These are phyloP conservation scores for Notamacropus eugenii DNA, from an alignment of 2,797 vertebrate species.

Conservation along the genomic window DNA sequence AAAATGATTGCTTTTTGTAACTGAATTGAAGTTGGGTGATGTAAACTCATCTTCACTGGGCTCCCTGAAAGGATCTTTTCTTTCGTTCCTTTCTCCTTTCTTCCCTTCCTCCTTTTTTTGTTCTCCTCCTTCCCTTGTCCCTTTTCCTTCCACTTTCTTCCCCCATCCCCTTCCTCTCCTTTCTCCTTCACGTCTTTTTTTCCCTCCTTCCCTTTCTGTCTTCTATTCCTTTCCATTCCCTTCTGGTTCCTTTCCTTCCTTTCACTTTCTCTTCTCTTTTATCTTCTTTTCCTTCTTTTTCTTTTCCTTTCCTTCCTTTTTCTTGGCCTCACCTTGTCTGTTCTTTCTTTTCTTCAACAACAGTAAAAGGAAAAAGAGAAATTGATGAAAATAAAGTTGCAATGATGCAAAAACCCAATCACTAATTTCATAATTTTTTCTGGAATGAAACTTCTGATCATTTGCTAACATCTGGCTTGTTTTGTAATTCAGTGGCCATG, in stretches of 20 bases:
- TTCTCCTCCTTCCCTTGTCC: no score
- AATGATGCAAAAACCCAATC: not conserved
- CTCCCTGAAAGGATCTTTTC: not conserved
- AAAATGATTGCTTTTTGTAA: not conserved
- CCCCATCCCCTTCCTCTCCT: no score
- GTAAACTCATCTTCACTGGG: not conserved
- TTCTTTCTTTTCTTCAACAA: constrained; percentile 28
- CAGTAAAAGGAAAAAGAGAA: not conserved
- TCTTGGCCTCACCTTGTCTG: not conserved
- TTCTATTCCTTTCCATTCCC: no score
- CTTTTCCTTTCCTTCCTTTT: not conserved
- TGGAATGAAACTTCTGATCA: not conserved
- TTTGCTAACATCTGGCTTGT: not conserved
- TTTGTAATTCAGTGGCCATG: not conserved
- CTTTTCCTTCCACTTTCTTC: not conserved
- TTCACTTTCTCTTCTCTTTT: not conserved
- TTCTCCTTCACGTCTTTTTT: accelerated
- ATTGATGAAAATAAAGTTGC: not conserved
- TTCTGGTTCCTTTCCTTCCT: no score
- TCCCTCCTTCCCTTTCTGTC: no score
- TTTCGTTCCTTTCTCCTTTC: not conserved
- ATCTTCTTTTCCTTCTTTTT: no score
- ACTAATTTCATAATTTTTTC: not conserved
- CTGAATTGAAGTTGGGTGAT: not conserved
- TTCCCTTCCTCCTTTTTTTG: not conserved